Evolutionary conservation across 1,140 invertebrate species (phyloP), one percentile per base, ranked within the genome.

Genomic region (Rhopalosiphum maidis): DNA sequence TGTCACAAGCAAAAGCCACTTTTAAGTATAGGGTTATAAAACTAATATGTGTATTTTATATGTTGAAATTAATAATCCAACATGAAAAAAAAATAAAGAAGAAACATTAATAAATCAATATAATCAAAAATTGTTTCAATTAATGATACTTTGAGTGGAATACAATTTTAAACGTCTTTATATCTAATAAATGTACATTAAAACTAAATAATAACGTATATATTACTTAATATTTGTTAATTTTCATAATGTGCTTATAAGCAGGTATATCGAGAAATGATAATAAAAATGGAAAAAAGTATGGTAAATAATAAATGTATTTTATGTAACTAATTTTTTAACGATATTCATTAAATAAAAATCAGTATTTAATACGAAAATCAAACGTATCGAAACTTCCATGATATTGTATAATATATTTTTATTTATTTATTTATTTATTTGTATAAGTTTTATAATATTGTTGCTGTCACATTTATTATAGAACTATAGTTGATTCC

Each of bases 21-120:
- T 30, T 86, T 86, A 83, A 46, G 43, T 46, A 35, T 22, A 46
- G 25, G 85, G 85, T 88, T n/a, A 88, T 89, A 54, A 54, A 88
- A 89, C 35, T 37, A 35, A 89, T 35, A 51, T 48, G n/a, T 88
- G 86, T 88, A 8, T 25, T 54, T 88, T 48, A 46, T 46, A 25
- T 6, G 4, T 86, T 87, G 48, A 89, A 54, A 89, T 89, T 37
- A 89, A 37, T 89, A 54, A 89, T 35, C 11, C 22, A 23, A 25
- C 18, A n/a, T 18, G 15, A 21, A 18, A 8, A 88, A 43, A 85
- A 2, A 83, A 41, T 25, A 41, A 85, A 41, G 23, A 43, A 25
- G 4, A 41, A 85, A 23, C 5, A 85, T 43, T 85, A n/a, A 68
- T 68, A 68, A 68, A 68, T 68, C 30, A n/a, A 68, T 68, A 68